Conservation (phyloP, 2,113 vertebrate genomes). For the Sinocyclocheilus grahami region DNA sequence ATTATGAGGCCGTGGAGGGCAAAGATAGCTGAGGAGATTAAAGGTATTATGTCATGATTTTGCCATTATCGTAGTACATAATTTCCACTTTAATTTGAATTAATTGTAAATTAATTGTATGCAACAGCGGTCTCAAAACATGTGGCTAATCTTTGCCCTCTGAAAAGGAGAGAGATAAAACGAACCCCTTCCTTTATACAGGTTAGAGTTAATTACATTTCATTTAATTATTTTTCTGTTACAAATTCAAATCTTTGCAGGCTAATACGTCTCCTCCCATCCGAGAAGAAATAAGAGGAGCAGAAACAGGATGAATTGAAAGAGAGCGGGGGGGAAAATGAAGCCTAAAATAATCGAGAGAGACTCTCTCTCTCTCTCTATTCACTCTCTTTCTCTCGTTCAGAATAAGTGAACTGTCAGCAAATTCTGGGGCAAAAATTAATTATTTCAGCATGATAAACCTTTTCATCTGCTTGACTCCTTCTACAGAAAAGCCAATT, state of each 20-base stretch:
- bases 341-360: constrained; percentile 70
- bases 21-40: constrained; percentile 73
- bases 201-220: constrained; percentile 98
- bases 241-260: constrained; percentile 84
- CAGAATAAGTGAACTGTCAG: constrained; percentile 97
- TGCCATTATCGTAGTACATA: constrained; percentile 87
- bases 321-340: constrained; percentile 46
- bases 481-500: constrained; percentile 99
- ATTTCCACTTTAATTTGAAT: constrained; percentile 91
- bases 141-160: constrained; percentile 86
- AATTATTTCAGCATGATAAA: constrained; percentile 99
- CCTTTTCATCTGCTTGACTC: constrained; percentile 99
- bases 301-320: constrained; percentile 56
- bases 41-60: constrained; percentile 74
- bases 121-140: constrained; percentile 88
- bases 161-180: constrained; percentile 89
- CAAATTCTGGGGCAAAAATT: constrained; percentile 92
- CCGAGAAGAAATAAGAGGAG: constrained; percentile 68
- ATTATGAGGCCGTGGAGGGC: constrained; percentile 74
- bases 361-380: constrained; percentile 63
- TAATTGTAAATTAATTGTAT: constrained; percentile 96
- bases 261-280: constrained; percentile 84
- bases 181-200: constrained; percentile 79
- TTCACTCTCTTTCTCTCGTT: constrained; percentile 73
- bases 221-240: constrained; percentile 94